Conservation (phyloP, 1,140 invertebrate species). For the Zaprionus lachaisei region DNA sequence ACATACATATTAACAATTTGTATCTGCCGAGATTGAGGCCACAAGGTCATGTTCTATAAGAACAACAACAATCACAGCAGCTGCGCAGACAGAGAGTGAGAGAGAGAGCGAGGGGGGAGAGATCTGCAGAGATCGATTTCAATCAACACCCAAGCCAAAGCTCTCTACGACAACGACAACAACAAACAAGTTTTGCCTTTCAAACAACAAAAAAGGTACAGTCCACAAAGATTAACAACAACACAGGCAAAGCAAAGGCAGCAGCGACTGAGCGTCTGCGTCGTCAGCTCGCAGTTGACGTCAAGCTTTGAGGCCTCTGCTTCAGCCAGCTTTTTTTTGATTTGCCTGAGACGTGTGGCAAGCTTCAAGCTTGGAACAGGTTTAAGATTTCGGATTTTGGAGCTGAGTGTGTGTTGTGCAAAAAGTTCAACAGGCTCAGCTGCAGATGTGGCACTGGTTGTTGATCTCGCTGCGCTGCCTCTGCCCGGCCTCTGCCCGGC, state of each 20-base stretch:
- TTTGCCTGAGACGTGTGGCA: constrained; percentile 78
- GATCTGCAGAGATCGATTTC: constrained; percentile 63
- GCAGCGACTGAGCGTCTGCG: constrained; percentile 12
- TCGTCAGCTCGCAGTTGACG: constrained; percentile 17
- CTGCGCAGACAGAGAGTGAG: constrained; percentile 6
- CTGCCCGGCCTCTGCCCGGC: background rate
- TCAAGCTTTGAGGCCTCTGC: constrained; percentile 42
- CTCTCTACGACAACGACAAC: constrained; percentile 45
- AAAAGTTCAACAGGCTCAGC: constrained; percentile 73
- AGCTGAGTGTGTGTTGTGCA: constrained; percentile 54
- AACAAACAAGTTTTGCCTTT: constrained; percentile 62
- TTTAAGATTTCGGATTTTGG: constrained; percentile 76
- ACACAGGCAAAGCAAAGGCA: constrained; percentile 31
- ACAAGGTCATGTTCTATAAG: constrained; percentile 28
- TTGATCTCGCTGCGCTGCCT: constrained; percentile 54
- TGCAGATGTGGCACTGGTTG: constrained; percentile 43
- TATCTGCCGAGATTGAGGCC: constrained; percentile 51
- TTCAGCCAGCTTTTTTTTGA: constrained; percentile 55
- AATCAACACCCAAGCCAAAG: constrained; percentile 55
- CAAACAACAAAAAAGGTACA: constrained; percentile 77
- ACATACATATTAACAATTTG: constrained; percentile 21
- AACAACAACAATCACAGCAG: constrained; percentile 13
- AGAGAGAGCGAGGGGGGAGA: background rate
- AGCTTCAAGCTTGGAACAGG: constrained; percentile 68
- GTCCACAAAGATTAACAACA: constrained; percentile 68